Base-by-base conservation (phyloP, 2,888 invertebrate species). In the Cylindroiulus punctatus region DNA sequence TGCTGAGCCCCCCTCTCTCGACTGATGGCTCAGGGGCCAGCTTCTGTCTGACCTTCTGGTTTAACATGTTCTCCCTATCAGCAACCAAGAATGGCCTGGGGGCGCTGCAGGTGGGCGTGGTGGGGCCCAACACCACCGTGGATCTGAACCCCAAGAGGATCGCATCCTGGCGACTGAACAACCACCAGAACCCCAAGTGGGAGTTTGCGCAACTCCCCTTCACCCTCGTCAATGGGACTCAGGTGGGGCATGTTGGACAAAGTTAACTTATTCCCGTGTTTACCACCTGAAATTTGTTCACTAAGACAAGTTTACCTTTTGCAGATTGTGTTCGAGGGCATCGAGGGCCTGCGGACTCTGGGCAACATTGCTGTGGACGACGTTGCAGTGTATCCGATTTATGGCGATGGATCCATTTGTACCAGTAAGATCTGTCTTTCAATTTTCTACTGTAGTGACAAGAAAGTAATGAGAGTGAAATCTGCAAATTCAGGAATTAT, bases 111-210 rank as follows among this genome's bases (percentile, higher is more conserved):
- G 91, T 92, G 47, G 30, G 87, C 32, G 76, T 87, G 36, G 42
- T 87, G 17, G 87, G 87, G 36, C 83, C 87, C 4, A 22, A 32
- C 47, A 84, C 85, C 12, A 36, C 81, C 22, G 12, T 30, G 17
- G 85, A 81, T 8, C 36, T 42, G n/a, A 85, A 87, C n/a, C 81
- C 82, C 0, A 81, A 32, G n/a, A 81, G n/a, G 32, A 76, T 12
- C 22, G 10, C 92, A 0, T 90, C 93, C 30, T 93, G 93, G 93
- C 90, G 92, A 86, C 88, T 93, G 19, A 93, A 92, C 88, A 93
- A 93, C 88, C 92, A 93, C 88, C 93, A 93, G 90, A 92, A 92
- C 1, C 93, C 93, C 0, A 91, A 92, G 32, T 93, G 93, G 93
- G 91, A 91, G 88, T 92, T 92, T 87, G 93, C 91, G 3, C 93